phyloP scores from a whole-genome alignment of 2,797 vertebrate genomes.

The Loriculus beryllinus region DNA sequence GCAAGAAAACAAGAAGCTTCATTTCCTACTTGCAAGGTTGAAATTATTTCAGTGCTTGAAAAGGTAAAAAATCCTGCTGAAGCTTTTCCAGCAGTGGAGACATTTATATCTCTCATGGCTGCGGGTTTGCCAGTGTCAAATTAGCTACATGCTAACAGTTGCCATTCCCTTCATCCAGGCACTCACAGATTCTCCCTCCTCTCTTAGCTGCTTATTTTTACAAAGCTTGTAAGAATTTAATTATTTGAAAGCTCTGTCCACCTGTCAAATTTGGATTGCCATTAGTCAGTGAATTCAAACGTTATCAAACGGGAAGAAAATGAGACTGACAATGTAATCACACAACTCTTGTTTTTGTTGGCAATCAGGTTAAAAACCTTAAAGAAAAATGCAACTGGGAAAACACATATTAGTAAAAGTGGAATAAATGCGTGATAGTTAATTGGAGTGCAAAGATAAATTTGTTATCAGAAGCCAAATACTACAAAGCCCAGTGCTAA shows the following conservation, averaged over 20 bases:
- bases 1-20: not conserved
- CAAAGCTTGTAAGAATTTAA: not conserved
- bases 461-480: not conserved
- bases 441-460: not conserved
- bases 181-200: not conserved
- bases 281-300: not conserved
- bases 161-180: not conserved
- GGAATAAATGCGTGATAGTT: not conserved
- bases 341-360: not conserved
- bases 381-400: not conserved
- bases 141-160: not conserved
- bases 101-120: not conserved
- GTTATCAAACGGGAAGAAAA: not conserved
- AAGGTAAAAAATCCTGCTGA: not conserved
- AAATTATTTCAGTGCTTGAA: not conserved
- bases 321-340: not conserved
- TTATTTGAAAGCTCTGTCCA: not conserved
- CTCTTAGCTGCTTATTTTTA: not conserved
- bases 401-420: not conserved
- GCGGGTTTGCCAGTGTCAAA: not conserved
- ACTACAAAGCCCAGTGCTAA: not conserved
- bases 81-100: not conserved
- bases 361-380: not conserved
- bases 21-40: not conserved
- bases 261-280: not conserved